These are phyloP conservation scores for Bellardia pandia DNA, from an alignment of 2,888 invertebrate species.

Conservation along the genomic window DNA sequence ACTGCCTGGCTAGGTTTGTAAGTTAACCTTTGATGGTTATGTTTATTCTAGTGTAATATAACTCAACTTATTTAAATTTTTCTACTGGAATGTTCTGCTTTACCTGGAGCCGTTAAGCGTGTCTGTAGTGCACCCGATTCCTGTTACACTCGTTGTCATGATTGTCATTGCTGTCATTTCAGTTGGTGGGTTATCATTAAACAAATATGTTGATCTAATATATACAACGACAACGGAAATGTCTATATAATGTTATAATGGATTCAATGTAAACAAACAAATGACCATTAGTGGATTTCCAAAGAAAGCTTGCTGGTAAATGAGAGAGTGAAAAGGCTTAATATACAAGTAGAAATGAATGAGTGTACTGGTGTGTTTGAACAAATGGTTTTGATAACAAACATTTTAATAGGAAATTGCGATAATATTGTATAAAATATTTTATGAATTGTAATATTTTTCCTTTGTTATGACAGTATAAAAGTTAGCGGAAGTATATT, in stretches of 20 bases:
- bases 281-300: slow-evolving; percentile 18
- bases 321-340: neutral
- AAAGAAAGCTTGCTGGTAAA: neutral
- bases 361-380: neutral
- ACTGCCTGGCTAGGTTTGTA: too few species aligned
- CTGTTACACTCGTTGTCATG: neutral
- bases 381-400: slow-evolving; percentile 25
- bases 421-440: slow-evolving; percentile 33
- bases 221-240: slow-evolving; percentile 13
- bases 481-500: slow-evolving; percentile 30
- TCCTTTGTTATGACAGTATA: neutral
- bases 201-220: slow-evolving; percentile 53
- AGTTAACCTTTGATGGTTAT: too few species aligned
- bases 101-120: neutral
- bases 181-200: slow-evolving; percentile 47
- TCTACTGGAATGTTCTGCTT: too few species aligned
- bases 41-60: too few species aligned
- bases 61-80: too few species aligned
- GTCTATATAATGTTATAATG: slow-evolving; percentile 35
- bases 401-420: slow-evolving; percentile 34
- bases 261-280: slow-evolving; percentile 21
- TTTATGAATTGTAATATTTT: slow-evolving; percentile 36
- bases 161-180: slow-evolving; percentile 32
- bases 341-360: neutral
- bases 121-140: neutral